Conservation (phyloP, 2,113 vertebrate species). For the Eupsittula cactorum region DNA sequence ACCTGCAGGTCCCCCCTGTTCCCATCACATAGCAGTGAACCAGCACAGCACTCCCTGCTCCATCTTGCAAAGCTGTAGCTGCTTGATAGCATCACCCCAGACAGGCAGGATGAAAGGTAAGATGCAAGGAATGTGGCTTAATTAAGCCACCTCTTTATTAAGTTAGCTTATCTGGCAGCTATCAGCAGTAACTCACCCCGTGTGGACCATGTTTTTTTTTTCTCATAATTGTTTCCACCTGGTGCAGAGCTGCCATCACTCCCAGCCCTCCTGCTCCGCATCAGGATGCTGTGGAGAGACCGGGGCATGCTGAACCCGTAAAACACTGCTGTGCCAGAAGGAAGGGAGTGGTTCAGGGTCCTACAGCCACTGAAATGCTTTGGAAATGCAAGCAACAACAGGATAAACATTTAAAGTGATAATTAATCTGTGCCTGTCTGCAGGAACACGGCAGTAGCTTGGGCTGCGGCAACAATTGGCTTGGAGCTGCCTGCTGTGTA, state of each 20-base stretch:
- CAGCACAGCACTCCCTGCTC: not conserved
- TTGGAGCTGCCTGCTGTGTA: accelerated
- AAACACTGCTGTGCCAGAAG: not conserved
- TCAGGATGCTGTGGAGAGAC: accelerated
- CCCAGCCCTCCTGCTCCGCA: not conserved
- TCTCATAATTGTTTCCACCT: constrained; percentile 64
- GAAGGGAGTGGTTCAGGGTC: not conserved
- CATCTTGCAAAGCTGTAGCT: not conserved
- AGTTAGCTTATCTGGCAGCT: constrained; percentile 68
- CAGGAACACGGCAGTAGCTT: not conserved
- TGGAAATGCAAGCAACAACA: not conserved
- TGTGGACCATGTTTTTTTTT: not conserved
- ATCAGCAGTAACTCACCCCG: constrained; percentile 60
- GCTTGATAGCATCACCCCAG: not conserved
- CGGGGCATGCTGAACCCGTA: not conserved
- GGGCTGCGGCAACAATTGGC: not conserved
- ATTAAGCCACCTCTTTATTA: constrained; percentile 63
- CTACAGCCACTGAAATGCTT: not conserved
- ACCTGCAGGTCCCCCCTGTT: too few relatives aligned
- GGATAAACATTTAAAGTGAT: not conserved
- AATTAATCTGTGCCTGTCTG: not conserved
- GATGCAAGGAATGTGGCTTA: constrained; percentile 54
- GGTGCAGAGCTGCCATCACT: not conserved
- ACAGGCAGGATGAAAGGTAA: constrained; percentile 17
- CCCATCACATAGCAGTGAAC: accelerated